Conservation (phyloP, 2,888 invertebrate genomes). For the Macrophya alboannulata region DNA sequence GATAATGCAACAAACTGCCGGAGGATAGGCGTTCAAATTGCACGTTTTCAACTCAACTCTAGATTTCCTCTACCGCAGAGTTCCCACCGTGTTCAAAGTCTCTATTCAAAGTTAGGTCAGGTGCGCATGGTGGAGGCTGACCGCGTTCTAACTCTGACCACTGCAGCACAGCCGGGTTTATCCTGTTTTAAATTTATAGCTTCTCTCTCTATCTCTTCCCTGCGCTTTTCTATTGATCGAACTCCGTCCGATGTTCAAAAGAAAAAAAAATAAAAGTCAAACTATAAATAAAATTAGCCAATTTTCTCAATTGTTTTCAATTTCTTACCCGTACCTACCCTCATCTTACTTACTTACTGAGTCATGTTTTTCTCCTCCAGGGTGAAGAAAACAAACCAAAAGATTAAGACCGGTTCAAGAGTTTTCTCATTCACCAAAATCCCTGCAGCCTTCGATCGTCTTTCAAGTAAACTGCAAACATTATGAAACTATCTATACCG, state of each 20-base stretch:
- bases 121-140: conserved; percentile 2
- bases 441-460: neutral
- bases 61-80: conserved; percentile 21
- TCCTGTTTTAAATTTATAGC: conserved; percentile 19
- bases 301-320: conserved; percentile 38
- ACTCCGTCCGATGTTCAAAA: neutral
- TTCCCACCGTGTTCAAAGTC: conserved; percentile 14
- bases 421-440: neutral
- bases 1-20: conserved; percentile 52
- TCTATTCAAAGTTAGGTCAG: conserved; percentile 7
- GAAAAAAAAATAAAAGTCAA: neutral
- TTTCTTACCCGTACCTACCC: neutral
- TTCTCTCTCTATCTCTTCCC: neutral
- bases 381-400: neutral
- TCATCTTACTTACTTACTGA: neutral
- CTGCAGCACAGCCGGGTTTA: neutral
- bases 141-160: conserved; percentile 32
- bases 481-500: neutral
- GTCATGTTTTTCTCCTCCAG: neutral
- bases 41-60: conserved; percentile 43
- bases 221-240: conserved; percentile 4
- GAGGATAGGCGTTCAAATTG: conserved; percentile 50
- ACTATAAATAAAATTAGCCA: conserved; percentile 12
- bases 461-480: neutral
- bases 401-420: neutral